Percentiles rank a stretch among this genome's conserved stretches.
Evolutionary conservation across 2,113 vertebrate genomes (phyloP).

Genomic region (Fulica atra): DNA sequence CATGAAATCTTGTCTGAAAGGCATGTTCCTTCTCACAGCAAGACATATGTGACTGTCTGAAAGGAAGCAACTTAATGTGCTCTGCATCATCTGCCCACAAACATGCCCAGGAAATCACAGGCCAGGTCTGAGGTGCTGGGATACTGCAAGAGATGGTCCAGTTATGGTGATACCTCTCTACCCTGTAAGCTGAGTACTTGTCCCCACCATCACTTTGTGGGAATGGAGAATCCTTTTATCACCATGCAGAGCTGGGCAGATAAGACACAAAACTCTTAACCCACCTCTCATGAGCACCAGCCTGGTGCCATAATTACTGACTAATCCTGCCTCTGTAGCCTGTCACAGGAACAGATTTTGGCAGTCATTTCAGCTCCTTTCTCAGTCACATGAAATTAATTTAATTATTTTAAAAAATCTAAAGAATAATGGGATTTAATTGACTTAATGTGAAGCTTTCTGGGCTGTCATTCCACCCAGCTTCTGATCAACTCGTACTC

Average conservation of each 20-base stretch:
- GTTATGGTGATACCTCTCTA: neutral
- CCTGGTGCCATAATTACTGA: constrained; percentile 5
- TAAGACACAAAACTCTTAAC: neutral
- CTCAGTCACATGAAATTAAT: constrained; percentile 41
- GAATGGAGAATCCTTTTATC: neutral
- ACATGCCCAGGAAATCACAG: neutral
- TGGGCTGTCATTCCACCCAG: constrained; percentile 27
- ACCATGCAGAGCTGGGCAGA: neutral
- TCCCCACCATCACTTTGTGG: neutral
- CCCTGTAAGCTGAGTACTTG: neutral
- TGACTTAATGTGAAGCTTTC: constrained; percentile 53
- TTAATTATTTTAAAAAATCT: constrained; percentile 28
- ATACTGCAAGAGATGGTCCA: neutral
- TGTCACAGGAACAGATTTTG: constrained; percentile 32
- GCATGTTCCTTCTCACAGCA: neutral
- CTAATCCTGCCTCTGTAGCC: constrained; percentile 36
- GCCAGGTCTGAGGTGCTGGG: neutral
- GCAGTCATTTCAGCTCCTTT: constrained; percentile 24
- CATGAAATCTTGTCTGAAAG: neutral
- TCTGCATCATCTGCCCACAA: neutral
- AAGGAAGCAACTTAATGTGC: neutral
- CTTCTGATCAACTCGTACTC: constrained; percentile 7
- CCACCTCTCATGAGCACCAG: neutral
- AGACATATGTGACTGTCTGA: neutral
- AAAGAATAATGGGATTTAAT: constrained; percentile 49